phyloP scores from a whole-genome alignment of 2,113 vertebrate genomes.

The Anseranas semipalmata region DNA sequence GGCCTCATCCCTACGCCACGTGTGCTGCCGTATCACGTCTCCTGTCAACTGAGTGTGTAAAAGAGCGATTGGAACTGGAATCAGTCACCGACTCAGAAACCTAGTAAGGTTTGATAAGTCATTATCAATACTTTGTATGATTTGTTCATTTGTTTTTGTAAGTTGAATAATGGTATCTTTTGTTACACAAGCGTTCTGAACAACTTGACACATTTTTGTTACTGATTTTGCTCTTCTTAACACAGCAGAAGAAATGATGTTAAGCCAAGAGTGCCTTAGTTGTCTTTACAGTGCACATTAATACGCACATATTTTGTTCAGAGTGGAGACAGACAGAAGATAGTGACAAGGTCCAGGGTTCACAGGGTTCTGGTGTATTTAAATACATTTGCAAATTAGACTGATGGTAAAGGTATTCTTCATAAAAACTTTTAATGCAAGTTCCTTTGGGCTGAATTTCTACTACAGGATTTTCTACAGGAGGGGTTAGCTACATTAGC shows the following conservation, averaged over 20 bases:
- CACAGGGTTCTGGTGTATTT: background rate
- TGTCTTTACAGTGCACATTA: background rate
- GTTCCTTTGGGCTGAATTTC: background rate
- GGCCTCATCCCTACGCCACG: accelerated
- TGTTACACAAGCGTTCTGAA: background rate
- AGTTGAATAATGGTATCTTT: background rate
- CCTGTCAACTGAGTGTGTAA: background rate
- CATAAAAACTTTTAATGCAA: background rate
- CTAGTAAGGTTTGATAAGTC: background rate
- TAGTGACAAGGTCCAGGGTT: background rate
- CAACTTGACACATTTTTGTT: background rate
- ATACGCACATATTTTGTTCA: background rate
- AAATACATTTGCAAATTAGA: background rate
- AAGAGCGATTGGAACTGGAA: background rate
- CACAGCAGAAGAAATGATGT: background rate
- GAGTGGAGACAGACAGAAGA: background rate
- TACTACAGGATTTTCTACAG: background rate
- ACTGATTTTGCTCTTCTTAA: background rate
- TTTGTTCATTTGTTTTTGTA: background rate
- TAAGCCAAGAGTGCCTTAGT: background rate
- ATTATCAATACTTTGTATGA: background rate
- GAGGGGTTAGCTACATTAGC: background rate
- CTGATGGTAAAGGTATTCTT: background rate
- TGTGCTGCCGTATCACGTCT: background rate
- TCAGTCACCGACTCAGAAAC: background rate